Evolutionary conservation across 2,113 vertebrate species (phyloP).

Genomic region (Paradoxurus hermaphroditus): DNA sequence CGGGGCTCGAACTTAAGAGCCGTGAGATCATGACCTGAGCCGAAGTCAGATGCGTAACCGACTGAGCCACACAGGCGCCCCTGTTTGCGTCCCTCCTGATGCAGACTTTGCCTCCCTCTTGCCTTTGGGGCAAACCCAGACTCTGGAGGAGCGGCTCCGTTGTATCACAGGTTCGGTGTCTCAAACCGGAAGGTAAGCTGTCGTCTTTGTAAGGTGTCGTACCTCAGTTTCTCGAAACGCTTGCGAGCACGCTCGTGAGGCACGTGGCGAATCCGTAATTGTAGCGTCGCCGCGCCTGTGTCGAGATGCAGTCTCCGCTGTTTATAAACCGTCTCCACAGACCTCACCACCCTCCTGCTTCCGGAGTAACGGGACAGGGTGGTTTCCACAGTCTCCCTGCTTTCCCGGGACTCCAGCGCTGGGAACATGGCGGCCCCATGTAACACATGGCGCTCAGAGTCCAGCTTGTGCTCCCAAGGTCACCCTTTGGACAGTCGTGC

Average conservation of each 20-base stretch:
- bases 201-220: not conserved
- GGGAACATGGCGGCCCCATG: not conserved
- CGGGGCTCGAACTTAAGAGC: too few relatives aligned
- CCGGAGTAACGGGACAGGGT: not conserved
- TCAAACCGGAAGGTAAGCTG: not conserved
- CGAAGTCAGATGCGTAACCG: too few relatives aligned
- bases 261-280: not conserved
- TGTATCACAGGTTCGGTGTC: not conserved
- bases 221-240: not conserved
- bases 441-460: not conserved
- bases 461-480: not conserved
- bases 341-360: not conserved
- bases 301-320: not conserved
- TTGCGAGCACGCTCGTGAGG: not conserved
- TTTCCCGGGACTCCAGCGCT: not conserved
- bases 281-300: too few relatives aligned
- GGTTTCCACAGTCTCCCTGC: not conserved
- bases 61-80: too few relatives aligned
- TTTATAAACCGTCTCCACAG: not conserved
- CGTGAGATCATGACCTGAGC: too few relatives aligned
- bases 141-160: not conserved
- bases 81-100: not conserved
- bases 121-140: not conserved
- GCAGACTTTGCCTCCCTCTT: not conserved
- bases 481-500: too few relatives aligned